Evolutionary conservation across 2,888 invertebrate genomes (phyloP).

Genomic region (Leptura quadrifasciata): DNA sequence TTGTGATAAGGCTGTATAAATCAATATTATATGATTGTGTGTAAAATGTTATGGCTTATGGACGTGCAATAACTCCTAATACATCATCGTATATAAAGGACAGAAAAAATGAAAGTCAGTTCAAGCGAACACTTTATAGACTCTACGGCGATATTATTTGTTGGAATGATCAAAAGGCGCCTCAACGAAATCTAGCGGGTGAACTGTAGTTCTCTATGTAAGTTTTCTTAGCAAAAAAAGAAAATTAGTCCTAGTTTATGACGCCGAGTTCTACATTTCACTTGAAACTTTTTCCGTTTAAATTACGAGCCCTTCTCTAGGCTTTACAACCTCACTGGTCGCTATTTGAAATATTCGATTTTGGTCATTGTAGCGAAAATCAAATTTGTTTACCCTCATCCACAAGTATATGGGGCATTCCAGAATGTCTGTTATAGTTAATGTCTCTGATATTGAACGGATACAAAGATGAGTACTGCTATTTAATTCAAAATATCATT

Average conservation of each 20-base stretch:
- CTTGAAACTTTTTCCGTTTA: no score
- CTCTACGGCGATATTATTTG: conserved; percentile 19
- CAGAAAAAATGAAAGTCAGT: conserved; percentile 3
- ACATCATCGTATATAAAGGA: conserved; percentile 14
- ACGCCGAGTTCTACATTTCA: no score
- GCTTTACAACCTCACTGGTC: no score
- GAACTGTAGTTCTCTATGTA: conserved; percentile 4
- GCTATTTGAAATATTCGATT: no score
- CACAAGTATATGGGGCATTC: no score
- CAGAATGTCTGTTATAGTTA: no score
- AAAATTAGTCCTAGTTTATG: neutral
- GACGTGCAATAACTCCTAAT: conserved; percentile 32
- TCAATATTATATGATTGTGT: conserved; percentile 39
- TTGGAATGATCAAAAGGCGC: conserved; percentile 16
- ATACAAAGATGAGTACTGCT: no score
- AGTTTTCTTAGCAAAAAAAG: neutral
- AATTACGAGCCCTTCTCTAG: no score
- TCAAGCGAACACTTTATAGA: conserved; percentile 20
- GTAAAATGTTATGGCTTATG: conserved; percentile 36
- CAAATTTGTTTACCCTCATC: no score
- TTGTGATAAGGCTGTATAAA: conserved; percentile 35
- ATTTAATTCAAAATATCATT: no score
- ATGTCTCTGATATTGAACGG: no score
- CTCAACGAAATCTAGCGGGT: neutral
- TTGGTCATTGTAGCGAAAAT: no score